These are phyloP conservation scores for Cherax quadricarinatus DNA, from an alignment of 1,140 invertebrate species.

Conservation along the genomic window DNA sequence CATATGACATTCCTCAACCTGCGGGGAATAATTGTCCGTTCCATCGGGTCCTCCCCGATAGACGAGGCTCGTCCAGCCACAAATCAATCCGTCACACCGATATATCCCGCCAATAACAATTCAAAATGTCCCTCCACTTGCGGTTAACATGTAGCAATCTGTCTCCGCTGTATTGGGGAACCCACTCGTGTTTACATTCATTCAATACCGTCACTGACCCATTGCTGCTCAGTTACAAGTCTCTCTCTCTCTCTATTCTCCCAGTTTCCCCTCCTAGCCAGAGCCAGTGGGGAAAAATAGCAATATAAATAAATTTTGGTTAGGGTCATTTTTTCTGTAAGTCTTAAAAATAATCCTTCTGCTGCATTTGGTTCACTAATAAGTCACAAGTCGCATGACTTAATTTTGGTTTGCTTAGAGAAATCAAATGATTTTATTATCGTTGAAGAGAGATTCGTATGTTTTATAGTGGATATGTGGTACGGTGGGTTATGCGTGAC, in stretches of 20 bases:
- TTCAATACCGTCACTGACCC: slow-evolving; percentile 59
- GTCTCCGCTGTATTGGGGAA: slow-evolving; percentile 56
- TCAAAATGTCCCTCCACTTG: slow-evolving; percentile 66
- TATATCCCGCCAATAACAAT: slow-evolving; percentile 69
- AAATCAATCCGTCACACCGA: slow-evolving; percentile 69
- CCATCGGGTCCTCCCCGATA: slow-evolving; percentile 48
- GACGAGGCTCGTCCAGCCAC: slow-evolving; percentile 51
- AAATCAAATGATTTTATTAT: too few species aligned
- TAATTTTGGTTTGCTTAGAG: too few species aligned
- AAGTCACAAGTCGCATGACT: too few species aligned
- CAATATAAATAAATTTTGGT: too few species aligned
- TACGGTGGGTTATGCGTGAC: too few species aligned
- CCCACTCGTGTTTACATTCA: slow-evolving; percentile 62
- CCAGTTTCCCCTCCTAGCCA: neutral
- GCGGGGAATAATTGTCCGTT: slow-evolving; percentile 61
- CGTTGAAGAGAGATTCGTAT: too few species aligned
- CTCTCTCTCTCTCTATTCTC: slow-evolving; percentile 9
- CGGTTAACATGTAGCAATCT: slow-evolving; percentile 70
- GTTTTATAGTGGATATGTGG: too few species aligned
- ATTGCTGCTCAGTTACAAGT: neutral
- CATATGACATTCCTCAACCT: slow-evolving; percentile 51
- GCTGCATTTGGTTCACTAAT: too few species aligned
- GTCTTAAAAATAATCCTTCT: too few species aligned
- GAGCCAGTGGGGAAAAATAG: too few species aligned
- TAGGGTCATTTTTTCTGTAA: too few species aligned